These are phyloP conservation scores for Isotomurus palustris DNA, from an alignment of 2,888 invertebrate genomes.

Conservation along the genomic window DNA sequence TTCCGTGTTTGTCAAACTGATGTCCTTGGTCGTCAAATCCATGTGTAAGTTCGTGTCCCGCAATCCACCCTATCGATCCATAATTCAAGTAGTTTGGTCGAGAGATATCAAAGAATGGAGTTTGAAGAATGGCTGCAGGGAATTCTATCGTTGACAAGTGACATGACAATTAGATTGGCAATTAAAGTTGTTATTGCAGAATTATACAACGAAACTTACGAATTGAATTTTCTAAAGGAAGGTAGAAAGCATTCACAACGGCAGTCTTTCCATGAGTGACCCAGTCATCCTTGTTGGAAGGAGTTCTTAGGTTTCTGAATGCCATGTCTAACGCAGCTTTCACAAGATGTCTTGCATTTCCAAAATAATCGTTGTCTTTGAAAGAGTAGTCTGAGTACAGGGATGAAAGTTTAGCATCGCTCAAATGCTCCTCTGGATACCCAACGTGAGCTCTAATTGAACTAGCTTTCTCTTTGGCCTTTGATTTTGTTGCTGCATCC, in stretches of 20 bases:
- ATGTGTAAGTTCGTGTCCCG: conserved; percentile 50
- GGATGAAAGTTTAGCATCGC: conserved; percentile 48
- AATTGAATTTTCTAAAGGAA: conserved; percentile 47
- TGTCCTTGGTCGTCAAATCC: conserved; percentile 50
- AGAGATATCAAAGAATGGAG: conserved; percentile 52
- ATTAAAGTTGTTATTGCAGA: background rate
- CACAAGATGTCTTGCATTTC: conserved; percentile 45
- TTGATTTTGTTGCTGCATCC: conserved; percentile 59
- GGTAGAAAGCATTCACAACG: conserved; percentile 48
- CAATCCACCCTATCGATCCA: conserved; percentile 49
- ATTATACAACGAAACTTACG: too few species aligned
- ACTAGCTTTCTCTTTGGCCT: conserved; percentile 47
- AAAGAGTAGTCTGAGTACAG: conserved; percentile 47
- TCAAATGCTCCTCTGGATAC: conserved; percentile 50
- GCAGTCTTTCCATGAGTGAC: conserved; percentile 46
- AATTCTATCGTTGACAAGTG: too few species aligned
- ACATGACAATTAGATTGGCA: background rate
- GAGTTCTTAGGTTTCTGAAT: conserved; percentile 45
- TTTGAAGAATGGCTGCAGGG: conserved; percentile 70
- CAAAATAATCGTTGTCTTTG: conserved; percentile 43
- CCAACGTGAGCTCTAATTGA: conserved; percentile 51
- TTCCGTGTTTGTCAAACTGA: conserved; percentile 57
- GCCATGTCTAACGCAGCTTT: conserved; percentile 46
- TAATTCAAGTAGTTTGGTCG: conserved; percentile 51
- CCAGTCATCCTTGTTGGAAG: conserved; percentile 40